phyloP scores from a whole-genome alignment of 2,888 invertebrate species.

The Leptopilina myrica region DNA sequence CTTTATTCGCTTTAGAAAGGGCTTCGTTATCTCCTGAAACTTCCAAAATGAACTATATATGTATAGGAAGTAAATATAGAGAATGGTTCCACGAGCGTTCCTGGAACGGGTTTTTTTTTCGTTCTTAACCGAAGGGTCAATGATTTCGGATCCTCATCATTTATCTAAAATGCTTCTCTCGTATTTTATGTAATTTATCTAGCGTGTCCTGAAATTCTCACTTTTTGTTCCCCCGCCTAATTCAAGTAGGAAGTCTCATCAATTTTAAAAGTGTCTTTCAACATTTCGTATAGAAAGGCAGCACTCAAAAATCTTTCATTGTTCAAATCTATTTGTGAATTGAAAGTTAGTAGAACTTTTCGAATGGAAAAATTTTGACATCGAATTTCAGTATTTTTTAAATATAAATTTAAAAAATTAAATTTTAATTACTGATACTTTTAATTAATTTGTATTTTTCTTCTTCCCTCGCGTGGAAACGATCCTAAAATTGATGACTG shows the following conservation, averaged over 20 bases:
- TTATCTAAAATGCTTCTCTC: slow-evolving; percentile 1
- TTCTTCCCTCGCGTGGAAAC: too few relatives aligned
- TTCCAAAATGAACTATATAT: slow-evolving; percentile 29
- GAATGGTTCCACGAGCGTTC: slow-evolving; percentile 17
- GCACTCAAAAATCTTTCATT: too few relatives aligned
- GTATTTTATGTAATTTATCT: slow-evolving; percentile 1
- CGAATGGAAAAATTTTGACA: too few relatives aligned
- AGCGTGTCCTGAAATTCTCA: background rate
- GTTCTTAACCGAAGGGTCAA: slow-evolving; percentile 16
- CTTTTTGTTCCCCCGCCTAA: background rate
- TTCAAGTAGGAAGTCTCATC: slow-evolving; percentile 16
- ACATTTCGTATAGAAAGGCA: background rate
- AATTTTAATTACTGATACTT: too few relatives aligned
- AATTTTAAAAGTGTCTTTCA: background rate
- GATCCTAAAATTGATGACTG: background rate
- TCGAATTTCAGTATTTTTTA: too few relatives aligned
- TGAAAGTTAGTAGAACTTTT: too few relatives aligned
- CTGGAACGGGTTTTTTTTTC: background rate
- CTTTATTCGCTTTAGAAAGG: slow-evolving; percentile 35
- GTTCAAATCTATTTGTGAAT: too few relatives aligned
- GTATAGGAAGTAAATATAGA: slow-evolving; percentile 12
- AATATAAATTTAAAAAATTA: too few relatives aligned
- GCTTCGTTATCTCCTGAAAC: slow-evolving; percentile 9
- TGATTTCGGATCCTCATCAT: slow-evolving; percentile 18
- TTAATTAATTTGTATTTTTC: too few relatives aligned